A percentile compares a stretch with the other conserved stretches of the same genome.
phyloP scores from a whole-genome alignment of 2,888 invertebrate species.

The Apodemia duryi region DNA sequence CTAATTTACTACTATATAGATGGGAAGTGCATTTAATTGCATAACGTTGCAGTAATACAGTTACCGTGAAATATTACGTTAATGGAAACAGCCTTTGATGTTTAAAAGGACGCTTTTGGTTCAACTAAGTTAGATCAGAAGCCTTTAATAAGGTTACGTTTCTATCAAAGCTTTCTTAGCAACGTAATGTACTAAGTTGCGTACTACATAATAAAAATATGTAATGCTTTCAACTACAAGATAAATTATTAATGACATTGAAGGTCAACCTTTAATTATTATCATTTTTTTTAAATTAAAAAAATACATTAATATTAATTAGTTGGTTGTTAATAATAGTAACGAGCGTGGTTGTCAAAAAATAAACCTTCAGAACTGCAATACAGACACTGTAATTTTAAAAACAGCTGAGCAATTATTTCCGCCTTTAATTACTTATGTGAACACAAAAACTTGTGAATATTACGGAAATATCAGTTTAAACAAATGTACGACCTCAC shows the following conservation, averaged over 20 bases:
- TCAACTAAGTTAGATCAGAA: slow-evolving; percentile 46
- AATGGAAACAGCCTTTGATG: slow-evolving; percentile 42
- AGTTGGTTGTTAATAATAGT: not conserved
- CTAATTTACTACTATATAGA: not conserved
- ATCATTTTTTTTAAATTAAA: no score
- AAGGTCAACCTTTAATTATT: not conserved
- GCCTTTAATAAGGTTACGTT: slow-evolving; percentile 53
- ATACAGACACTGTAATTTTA: slow-evolving; percentile 17
- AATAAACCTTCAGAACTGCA: slow-evolving; percentile 17
- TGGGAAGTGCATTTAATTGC: not conserved
- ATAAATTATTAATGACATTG: not conserved
- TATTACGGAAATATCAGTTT: slow-evolving; percentile 16
- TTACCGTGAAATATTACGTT: slow-evolving; percentile 33
- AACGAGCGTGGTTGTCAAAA: slow-evolving; percentile 12
- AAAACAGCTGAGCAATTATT: slow-evolving; percentile 22
- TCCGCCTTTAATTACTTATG: slow-evolving; percentile 12
- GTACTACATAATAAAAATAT: not conserved
- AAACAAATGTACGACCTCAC: slow-evolving; percentile 2
- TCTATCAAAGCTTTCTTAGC: slow-evolving; percentile 43
- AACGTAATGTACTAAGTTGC: slow-evolving; percentile 1
- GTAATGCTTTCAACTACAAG: not conserved
- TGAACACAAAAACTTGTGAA: not conserved
- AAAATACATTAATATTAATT: slow-evolving; percentile 2
- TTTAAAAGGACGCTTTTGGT: slow-evolving; percentile 38
- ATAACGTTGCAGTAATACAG: slow-evolving; percentile 5